These are phyloP conservation scores for Troilus luridus DNA, from an alignment of 2,888 invertebrate genomes.

Conservation along the genomic window DNA sequence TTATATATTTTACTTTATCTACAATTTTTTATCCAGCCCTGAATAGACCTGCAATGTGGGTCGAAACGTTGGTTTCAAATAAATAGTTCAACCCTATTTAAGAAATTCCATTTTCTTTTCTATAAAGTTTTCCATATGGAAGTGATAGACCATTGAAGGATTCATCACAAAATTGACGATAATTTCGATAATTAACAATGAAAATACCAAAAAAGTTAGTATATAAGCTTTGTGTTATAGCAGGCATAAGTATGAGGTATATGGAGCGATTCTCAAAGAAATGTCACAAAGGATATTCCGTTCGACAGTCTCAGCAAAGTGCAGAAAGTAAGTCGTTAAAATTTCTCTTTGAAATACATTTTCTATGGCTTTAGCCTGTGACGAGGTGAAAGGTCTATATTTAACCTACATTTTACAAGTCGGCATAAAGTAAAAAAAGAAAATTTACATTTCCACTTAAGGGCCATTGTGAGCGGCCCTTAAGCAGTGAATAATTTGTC, in stretches of 20 bases:
- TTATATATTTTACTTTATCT: too few relatives aligned
- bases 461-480: background rate
- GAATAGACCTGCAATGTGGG: too few relatives aligned
- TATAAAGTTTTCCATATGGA: too few relatives aligned
- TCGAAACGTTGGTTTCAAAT: too few relatives aligned
- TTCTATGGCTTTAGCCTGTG: background rate
- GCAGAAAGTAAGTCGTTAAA: background rate
- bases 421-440: background rate
- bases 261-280: background rate
- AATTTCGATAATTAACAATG: too few relatives aligned
- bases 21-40: too few relatives aligned
- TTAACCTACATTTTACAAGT: conserved; percentile 19
- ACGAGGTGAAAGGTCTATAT: background rate
- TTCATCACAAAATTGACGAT: too few relatives aligned
- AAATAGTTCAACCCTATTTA: too few relatives aligned
- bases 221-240: too few relatives aligned
- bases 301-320: background rate
- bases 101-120: too few relatives aligned
- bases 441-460: background rate
- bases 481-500: background rate
- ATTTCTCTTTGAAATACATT: conserved; percentile 12
- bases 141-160: too few relatives aligned
- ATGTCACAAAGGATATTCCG: background rate
- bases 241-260: background rate
- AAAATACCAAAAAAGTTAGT: too few relatives aligned